Evolutionary conservation across 2,888 invertebrate genomes (phyloP).

Genomic region (Junonia oenone): DNA sequence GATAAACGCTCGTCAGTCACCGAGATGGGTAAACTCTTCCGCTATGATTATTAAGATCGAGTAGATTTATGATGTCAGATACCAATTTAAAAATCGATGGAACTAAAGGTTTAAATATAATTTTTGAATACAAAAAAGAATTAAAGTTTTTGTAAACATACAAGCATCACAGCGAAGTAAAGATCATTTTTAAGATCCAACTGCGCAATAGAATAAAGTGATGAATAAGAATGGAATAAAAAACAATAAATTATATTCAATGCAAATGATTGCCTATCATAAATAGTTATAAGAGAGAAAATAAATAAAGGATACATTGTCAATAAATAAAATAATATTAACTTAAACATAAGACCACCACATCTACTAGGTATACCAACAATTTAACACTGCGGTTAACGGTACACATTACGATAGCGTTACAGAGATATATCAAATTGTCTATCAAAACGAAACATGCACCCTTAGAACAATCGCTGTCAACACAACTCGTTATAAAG

Average conservation of each 20-base stretch:
- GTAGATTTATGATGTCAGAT: constrained; percentile 13
- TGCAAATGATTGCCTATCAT: too few species aligned
- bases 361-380: constrained; percentile 9
- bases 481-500: constrained; percentile 26
- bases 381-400: constrained; percentile 29
- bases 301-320: too few species aligned
- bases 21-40: constrained; percentile 22
- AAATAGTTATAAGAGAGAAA: too few species aligned
- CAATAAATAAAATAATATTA: not conserved
- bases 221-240: too few species aligned
- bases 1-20: constrained; percentile 15
- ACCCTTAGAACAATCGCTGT: constrained; percentile 29
- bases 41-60: constrained; percentile 20
- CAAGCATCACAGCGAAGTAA: not conserved
- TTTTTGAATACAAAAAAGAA: not conserved
- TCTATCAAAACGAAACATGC: constrained; percentile 26
- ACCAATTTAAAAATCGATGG: constrained; percentile 15
- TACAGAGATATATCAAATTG: constrained; percentile 26
- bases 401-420: constrained; percentile 23
- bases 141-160: not conserved
- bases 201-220: too few species aligned
- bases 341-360: not conserved
- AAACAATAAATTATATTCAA: too few species aligned
- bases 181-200: too few species aligned
- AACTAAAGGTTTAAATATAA: not conserved